These are phyloP conservation scores for Amorpha juglandis DNA, from an alignment of 2,888 invertebrate species.

Conservation along the genomic window DNA sequence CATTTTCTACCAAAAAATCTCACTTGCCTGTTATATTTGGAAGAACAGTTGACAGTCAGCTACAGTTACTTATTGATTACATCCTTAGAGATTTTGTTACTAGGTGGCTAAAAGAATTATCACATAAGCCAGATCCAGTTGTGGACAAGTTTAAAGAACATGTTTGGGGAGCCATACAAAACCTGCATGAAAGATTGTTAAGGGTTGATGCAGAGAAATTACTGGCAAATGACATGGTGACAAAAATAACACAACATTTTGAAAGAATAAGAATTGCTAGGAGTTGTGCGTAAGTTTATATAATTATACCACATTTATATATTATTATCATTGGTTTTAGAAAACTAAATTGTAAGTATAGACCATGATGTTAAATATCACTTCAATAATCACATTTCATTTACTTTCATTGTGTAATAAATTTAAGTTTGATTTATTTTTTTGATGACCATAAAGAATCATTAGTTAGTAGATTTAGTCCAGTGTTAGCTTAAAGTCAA, in stretches of 20 bases:
- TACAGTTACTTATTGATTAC: conserved; percentile 93
- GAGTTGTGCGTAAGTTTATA: conserved; percentile 87
- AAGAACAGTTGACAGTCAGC: conserved; percentile 91
- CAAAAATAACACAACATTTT: conserved; percentile 92
- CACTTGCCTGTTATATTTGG: conserved; percentile 92
- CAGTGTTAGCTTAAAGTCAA: too few relatives aligned
- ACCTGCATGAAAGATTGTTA: conserved; percentile 88
- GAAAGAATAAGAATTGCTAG: conserved; percentile 92
- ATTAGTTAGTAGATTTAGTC: too few relatives aligned
- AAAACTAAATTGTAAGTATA: too few relatives aligned
- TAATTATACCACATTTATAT: too few relatives aligned
- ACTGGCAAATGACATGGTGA: conserved; percentile 92
- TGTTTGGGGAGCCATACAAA: conserved; percentile 91
- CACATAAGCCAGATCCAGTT: conserved; percentile 86
- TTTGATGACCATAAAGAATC: too few relatives aligned
- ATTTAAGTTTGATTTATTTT: too few relatives aligned
- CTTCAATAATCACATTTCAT: too few relatives aligned
- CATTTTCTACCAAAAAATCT: conserved; percentile 66
- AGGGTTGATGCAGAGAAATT: conserved; percentile 92
- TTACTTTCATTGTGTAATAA: too few relatives aligned
- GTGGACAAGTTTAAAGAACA: conserved; percentile 90
- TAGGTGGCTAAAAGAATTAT: conserved; percentile 89
- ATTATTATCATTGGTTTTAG: too few relatives aligned
- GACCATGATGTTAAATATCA: too few relatives aligned
- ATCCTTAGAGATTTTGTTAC: conserved; percentile 91